These are phyloP conservation scores for Mycteria americana DNA, from an alignment of 2,797 vertebrate species.

Conservation along the genomic window DNA sequence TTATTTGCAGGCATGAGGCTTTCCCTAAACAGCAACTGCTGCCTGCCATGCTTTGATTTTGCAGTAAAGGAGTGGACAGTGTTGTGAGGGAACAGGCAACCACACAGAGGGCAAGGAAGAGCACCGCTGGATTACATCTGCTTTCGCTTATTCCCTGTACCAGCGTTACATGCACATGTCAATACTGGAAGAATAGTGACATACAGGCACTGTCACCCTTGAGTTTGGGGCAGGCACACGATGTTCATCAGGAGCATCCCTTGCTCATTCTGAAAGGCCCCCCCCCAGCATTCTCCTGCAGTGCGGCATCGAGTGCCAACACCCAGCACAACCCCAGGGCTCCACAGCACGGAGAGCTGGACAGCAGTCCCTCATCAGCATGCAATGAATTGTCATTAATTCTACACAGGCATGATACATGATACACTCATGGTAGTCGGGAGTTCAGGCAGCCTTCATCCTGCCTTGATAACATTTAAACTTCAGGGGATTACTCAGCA, in stretches of 20 bases:
- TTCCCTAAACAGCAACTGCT: neutral
- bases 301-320: neutral
- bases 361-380: neutral
- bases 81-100: neutral
- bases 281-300: neutral
- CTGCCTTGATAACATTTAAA: neutral
- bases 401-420: neutral
- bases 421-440: neutral
- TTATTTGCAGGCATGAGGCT: neutral
- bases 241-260: neutral
- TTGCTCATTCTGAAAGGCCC: neutral
- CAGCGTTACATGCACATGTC: neutral
- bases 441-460: neutral
- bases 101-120: neutral
- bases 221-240: neutral
- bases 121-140: neutral
- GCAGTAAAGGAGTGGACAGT: neutral
- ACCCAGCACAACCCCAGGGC: neutral
- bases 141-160: neutral
- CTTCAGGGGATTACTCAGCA: neutral
- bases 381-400: neutral
- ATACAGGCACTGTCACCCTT: neutral
- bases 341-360: neutral
- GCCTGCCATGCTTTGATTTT: neutral
- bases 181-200: neutral